Evolutionary conservation across 1,140 invertebrate species (phyloP).

Genomic region (Oscheius sp.): DNA sequence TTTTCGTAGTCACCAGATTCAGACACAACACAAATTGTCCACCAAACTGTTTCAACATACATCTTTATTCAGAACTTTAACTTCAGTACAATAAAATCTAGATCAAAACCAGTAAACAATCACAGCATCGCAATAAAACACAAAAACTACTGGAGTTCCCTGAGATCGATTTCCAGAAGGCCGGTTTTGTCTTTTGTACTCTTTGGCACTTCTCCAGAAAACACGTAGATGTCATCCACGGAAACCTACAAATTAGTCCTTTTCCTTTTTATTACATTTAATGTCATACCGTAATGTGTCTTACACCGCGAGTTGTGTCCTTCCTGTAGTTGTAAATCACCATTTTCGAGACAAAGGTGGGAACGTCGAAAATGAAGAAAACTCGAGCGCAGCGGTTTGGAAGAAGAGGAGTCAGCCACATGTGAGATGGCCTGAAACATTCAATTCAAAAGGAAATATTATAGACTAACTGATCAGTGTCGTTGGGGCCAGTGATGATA

Average conservation of each 20-base stretch:
- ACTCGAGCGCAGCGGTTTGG: constrained; percentile 70
- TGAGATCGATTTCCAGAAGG: constrained; percentile 49
- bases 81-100: no score
- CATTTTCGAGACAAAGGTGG: constrained; percentile 73
- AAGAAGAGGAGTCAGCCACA: constrained; percentile 77
- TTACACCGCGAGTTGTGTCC: constrained; percentile 73
- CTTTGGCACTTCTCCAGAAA: constrained; percentile 54
- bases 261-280: neutral
- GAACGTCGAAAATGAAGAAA: constrained; percentile 76
- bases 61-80: no score
- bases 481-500: constrained; percentile 73
- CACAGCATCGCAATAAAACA: neutral
- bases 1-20: no score
- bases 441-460: neutral
- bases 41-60: no score
- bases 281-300: constrained; percentile 73
- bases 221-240: constrained; percentile 57
- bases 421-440: constrained; percentile 67
- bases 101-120: neutral
- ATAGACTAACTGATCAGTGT: constrained; percentile 64
- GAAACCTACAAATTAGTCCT: constrained; percentile 45
- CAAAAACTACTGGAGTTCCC: constrained; percentile 35
- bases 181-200: constrained; percentile 48
- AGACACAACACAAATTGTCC: no score
- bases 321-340: constrained; percentile 83